Base-by-base conservation (phyloP, 2,888 invertebrate genomes). In the Buathra laborator region DNA sequence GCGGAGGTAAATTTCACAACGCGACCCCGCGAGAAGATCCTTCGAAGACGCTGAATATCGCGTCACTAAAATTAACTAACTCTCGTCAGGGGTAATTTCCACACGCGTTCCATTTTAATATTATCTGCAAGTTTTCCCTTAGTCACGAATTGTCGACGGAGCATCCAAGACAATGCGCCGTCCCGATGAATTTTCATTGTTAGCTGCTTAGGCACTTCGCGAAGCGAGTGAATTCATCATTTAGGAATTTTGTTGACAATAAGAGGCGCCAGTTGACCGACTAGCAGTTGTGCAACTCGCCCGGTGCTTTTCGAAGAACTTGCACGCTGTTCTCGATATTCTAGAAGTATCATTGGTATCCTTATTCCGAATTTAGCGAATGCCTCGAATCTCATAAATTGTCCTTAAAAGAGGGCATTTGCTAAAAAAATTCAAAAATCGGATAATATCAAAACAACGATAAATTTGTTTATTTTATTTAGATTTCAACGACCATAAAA, bases 241-340 rank as follows among this genome's bases (percentile, higher is more conserved):
- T 78, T 68, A 51, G 74, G 83, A 74, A 78, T 78, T 68, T 78
- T 68, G 59, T 68, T 81, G 59, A 81, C 74, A 62, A 75, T 43
- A 29, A 43, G 70, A 59, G 78, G 70, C 78, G 78, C 62, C 51
- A 77, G 67, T 56, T 67, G 29, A 51, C 48, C 48, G 62, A 37
- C 44, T 46, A 56, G 24, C 56, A 32, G 70, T 78, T 78, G 77
- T 67, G 68, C 77, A 77, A 68, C 67, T 66, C 37, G 10, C 62
- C 2, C 16, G n/a, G 24, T 44, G 51, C n/a, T 43, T 48, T 2
- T 10, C n/a, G 32, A n/a, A 32, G 44, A 51, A 37, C 68, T 43
- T 9, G 37, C 37, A 37, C 5, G 37, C 37, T 37, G 37, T 7
- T 37, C 7, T 37, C 37, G 37, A 7, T 37, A 37, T 37, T 37